A percentile compares a stretch with the other conserved stretches of the same genome.
phyloP scores from a whole-genome alignment of 2,888 invertebrate species.

The Selenia dentaria region DNA sequence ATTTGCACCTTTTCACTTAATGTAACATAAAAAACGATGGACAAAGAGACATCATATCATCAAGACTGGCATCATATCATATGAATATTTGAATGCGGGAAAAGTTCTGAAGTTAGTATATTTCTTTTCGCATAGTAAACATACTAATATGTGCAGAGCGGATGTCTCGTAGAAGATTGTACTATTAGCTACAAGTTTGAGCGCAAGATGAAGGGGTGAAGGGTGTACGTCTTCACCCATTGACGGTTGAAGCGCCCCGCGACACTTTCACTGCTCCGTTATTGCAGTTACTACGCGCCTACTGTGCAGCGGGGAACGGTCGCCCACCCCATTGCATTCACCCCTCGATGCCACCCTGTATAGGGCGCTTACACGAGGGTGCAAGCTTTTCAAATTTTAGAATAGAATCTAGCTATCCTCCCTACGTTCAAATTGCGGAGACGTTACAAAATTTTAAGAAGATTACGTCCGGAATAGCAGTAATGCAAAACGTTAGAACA shows the following conservation, averaged over 20 bases:
- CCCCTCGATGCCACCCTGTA: conserved; percentile 65
- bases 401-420: conserved; percentile 54
- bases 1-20: too few species aligned
- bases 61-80: too few species aligned
- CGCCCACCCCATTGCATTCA: conserved; percentile 75
- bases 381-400: conserved; percentile 67
- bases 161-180: conserved; percentile 56
- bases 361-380: conserved; percentile 71
- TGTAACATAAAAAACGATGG: too few species aligned
- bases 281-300: conserved; percentile 84
- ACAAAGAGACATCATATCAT: too few species aligned
- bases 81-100: too few species aligned
- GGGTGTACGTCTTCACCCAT: conserved; percentile 82
- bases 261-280: conserved; percentile 84
- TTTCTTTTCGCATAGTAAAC: conserved; percentile 28
- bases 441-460: conserved; percentile 25
- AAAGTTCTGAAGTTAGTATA: conserved; percentile 21
- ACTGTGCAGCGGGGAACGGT: conserved; percentile 65
- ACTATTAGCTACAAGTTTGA: conserved; percentile 77
- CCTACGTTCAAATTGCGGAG: conserved; percentile 27
- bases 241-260: conserved; percentile 83
- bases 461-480: conserved; percentile 40
- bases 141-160: conserved; percentile 44
- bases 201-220: conserved; percentile 78
- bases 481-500: conserved; percentile 51